Evolutionary conservation across 2,113 vertebrate species (phyloP).

Genomic region (Austrofundulus limnaeus): DNA sequence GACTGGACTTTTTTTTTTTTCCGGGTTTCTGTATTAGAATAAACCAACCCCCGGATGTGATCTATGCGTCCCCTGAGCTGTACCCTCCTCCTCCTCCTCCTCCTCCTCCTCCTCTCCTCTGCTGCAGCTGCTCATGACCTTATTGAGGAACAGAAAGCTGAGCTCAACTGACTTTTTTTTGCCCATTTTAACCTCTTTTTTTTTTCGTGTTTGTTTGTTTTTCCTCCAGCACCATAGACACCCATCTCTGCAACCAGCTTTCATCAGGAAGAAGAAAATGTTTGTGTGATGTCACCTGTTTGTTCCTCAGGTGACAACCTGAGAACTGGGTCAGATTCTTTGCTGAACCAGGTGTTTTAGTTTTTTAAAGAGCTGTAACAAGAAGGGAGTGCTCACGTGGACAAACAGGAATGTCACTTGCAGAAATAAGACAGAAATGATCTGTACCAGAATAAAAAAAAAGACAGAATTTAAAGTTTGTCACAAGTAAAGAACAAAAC

Average conservation of each 20-base stretch:
- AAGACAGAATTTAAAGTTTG: too few relatives aligned
- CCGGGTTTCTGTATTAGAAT: constrained; percentile 78
- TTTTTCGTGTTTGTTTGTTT: not conserved
- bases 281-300: not conserved
- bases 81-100: constrained; percentile 49
- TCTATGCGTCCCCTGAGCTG: constrained; percentile 53
- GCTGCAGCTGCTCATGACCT: constrained; percentile 4
- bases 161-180: constrained; percentile 1
- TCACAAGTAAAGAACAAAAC: not conserved
- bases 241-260: too few relatives aligned
- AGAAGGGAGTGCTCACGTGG: constrained; percentile 20
- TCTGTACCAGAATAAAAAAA: not conserved
- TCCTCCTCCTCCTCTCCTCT: constrained; percentile 20
- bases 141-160: constrained; percentile 36
- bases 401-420: constrained; percentile 27
- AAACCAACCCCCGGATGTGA: constrained; percentile 81
- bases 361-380: constrained; percentile 1
- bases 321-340: constrained; percentile 24
- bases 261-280: not conserved
- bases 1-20: constrained; percentile 72
- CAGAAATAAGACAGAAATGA: not conserved
- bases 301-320: constrained; percentile 11
- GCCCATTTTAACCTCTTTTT: not conserved
- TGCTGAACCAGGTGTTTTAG: constrained; percentile 5
- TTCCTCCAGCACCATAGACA: too few relatives aligned